Conservation (phyloP, 2,888 invertebrate genomes). For the Oscheius sp. region DNA sequence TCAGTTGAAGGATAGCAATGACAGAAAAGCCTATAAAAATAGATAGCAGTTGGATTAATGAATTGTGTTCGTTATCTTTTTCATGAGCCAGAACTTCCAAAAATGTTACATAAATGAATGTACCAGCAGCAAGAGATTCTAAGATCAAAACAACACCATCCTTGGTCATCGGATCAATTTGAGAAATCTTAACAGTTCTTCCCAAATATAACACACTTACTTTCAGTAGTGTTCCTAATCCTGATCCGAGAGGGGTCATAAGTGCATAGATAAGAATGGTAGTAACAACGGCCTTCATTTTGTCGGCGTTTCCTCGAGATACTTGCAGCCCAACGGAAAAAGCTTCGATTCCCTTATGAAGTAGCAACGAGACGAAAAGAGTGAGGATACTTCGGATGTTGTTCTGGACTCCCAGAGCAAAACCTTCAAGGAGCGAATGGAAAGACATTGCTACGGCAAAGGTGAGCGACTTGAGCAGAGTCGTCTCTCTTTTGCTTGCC, state of each 20-base stretch:
- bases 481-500: slow-evolving; percentile 24
- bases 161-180: slow-evolving; percentile 29
- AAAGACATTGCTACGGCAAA: slow-evolving; percentile 70
- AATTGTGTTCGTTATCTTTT: slow-evolving; percentile 53
- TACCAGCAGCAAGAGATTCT: slow-evolving; percentile 65
- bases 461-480: slow-evolving; percentile 64
- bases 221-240: slow-evolving; percentile 54
- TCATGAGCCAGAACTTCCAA: slow-evolving; percentile 54
- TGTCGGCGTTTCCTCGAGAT: slow-evolving; percentile 55
- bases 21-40: slow-evolving; percentile 62
- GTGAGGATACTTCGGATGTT: slow-evolving; percentile 55
- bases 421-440: slow-evolving; percentile 68
- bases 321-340: slow-evolving; percentile 75
- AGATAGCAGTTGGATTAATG: slow-evolving; percentile 59
- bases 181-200: slow-evolving; percentile 14
- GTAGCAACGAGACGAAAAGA: slow-evolving; percentile 66
- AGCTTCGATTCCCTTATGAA: slow-evolving; percentile 75
- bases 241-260: slow-evolving; percentile 78
- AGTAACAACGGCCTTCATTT: slow-evolving; percentile 58
- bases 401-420: slow-evolving; percentile 68
- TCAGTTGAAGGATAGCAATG: slow-evolving; percentile 53
- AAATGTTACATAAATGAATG: slow-evolving; percentile 67
- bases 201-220: slow-evolving; percentile 5
- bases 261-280: slow-evolving; percentile 74
- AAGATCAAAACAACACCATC: slow-evolving; percentile 60